Percentiles rank a stretch among this genome's conserved stretches.
phyloP scores from a whole-genome alignment of 2,797 vertebrate species.

The Galagoides demidoff region DNA sequence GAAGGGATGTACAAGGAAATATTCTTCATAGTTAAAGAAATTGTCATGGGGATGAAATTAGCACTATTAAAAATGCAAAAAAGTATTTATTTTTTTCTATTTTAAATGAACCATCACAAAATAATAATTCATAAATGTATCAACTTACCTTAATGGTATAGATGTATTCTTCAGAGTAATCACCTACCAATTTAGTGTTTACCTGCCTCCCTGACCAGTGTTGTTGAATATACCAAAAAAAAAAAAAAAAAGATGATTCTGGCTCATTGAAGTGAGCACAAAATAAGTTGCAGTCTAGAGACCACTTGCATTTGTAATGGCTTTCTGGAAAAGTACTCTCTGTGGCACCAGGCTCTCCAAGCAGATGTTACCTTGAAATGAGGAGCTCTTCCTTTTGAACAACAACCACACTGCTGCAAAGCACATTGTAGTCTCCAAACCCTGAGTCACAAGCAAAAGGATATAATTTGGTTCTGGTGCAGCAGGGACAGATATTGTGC shows the following conservation, averaged over 20 bases:
- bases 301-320: neutral
- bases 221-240: neutral
- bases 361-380: neutral
- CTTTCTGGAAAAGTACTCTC: neutral
- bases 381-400: neutral
- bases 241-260: neutral
- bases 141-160: fast-evolving
- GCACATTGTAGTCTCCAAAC: neutral
- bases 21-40: neutral
- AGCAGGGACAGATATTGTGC: neutral
- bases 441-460: neutral
- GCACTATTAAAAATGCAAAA: neutral
- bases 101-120: neutral
- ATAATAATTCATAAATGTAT: neutral
- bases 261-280: neutral
- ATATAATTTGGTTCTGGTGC: neutral
- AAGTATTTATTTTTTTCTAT: neutral
- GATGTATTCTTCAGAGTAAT: neutral
- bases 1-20: neutral
- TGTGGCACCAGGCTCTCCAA: neutral
- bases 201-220: neutral
- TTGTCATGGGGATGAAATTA: neutral
- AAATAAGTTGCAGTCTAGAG: neutral
- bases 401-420: neutral
- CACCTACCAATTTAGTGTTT: neutral